These are phyloP conservation scores for Neofelis nebulosa DNA, from an alignment of 2,113 vertebrate genomes.

Conservation along the genomic window DNA sequence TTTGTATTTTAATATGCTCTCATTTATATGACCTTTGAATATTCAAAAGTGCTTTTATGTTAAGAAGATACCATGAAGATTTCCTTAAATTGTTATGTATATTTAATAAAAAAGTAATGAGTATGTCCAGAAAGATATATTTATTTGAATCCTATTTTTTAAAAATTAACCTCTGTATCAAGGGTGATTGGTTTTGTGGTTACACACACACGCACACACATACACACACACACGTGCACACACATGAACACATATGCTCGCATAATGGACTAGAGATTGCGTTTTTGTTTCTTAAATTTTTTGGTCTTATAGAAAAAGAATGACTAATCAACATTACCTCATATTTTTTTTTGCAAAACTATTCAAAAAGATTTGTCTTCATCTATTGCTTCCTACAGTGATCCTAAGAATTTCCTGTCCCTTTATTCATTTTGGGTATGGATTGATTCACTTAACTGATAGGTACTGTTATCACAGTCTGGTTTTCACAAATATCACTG, in stretches of 20 bases:
- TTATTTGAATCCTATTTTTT: background rate
- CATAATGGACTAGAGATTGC: background rate
- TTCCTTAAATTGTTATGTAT: background rate
- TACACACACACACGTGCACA: rapidly evolving
- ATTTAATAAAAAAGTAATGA: background rate
- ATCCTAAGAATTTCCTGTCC: background rate
- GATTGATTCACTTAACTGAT: background rate
- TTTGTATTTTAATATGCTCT: background rate
- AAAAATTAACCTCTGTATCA: background rate
- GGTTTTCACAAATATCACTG: background rate
- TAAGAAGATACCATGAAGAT: background rate
- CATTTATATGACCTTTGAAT: background rate
- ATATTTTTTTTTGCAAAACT: background rate
- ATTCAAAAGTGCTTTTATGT: background rate
- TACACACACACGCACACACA: background rate
- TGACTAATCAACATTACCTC: background rate
- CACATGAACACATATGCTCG: background rate
- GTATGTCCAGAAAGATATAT: background rate
- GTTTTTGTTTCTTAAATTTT: background rate
- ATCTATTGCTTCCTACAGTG: background rate
- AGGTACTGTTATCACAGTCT: background rate
- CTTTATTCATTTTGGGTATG: background rate
- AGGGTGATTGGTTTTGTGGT: background rate
- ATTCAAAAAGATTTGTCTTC: background rate
- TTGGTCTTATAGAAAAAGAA: background rate